Evolutionary conservation across 2,113 vertebrate species (phyloP), one percentile per base, ranked within the genome.

Genomic region (Notechis scutatus): DNA sequence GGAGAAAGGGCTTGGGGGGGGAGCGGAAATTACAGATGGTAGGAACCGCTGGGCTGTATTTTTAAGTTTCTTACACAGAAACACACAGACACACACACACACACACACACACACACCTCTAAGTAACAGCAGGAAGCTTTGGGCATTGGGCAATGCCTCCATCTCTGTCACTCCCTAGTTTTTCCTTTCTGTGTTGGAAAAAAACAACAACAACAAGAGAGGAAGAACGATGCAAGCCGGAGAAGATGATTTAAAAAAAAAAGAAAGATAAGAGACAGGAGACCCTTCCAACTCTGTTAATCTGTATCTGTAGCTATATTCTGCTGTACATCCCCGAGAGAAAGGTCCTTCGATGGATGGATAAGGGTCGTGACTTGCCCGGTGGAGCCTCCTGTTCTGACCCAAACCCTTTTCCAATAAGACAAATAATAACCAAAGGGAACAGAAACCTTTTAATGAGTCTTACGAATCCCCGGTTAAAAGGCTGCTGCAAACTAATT

Each of bases 151-250:
- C 91, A 89, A 69, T 88, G 88, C 92, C 95, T 34, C 29, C 87
- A 93, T 94, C 95, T 89, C 91, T 54, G 85, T 23, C 90, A 94
- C 96, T 95, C 88, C 2, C 89, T 81, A 93, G 92, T 12, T 18
- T 12, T 11, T 21, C 20, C 89, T 93, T 95, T 95, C 89, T 89
- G 45, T 94, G 94, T 91, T 29, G 0, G 24, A 91, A 93, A n/a
- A 64, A 42, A 42, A 42, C 42, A 5, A 59, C 7, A 23, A 57
- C 20, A 29, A 34, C n/a, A n/a, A n/a, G n/a, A n/a, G n/a, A n/a
- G n/a, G n/a, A n/a, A n/a, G n/a, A n/a, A n/a, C n/a, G n/a, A n/a
- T n/a, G n/a, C n/a, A n/a, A n/a, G n/a, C n/a, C n/a, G n/a, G n/a
- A n/a, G n/a, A n/a, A n/a, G n/a, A n/a, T n/a, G n/a, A n/a, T 24